Evolutionary conservation across 1,140 invertebrate species (phyloP).

Genomic region (Anagrus nilaparvatae): DNA sequence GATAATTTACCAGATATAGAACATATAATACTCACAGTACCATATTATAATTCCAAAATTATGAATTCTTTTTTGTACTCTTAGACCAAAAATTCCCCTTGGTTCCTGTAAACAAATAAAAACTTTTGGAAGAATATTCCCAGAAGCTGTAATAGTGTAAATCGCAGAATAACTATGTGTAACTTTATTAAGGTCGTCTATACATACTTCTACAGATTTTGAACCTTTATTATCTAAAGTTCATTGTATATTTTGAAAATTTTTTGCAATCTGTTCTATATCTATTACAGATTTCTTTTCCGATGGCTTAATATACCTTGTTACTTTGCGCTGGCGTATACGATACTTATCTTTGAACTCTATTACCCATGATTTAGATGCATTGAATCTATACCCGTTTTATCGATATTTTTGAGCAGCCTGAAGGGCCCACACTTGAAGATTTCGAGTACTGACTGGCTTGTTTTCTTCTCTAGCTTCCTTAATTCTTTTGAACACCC

Average conservation of each 20-base stretch:
- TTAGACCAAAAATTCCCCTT: neutral
- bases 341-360: slow-evolving; percentile 16
- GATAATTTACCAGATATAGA: slow-evolving; percentile 9
- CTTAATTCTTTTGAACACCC: slow-evolving; percentile 16
- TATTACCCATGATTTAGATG: slow-evolving; percentile 12
- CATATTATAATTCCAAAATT: neutral
- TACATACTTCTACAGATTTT: neutral
- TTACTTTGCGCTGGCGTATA: slow-evolving; percentile 20
- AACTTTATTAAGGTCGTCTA: slow-evolving; percentile 1
- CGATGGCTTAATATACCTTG: slow-evolving; percentile 17
- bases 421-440: slow-evolving; percentile 18
- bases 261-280: slow-evolving; percentile 10
- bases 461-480: slow-evolving; percentile 13
- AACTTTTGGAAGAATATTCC: neutral
- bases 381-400: slow-evolving; percentile 16
- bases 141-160: neutral
- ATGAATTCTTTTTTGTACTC: neutral
- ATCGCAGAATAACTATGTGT: neutral
- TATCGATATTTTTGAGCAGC: slow-evolving; percentile 14
- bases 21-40: neutral
- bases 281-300: slow-evolving; percentile 14
- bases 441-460: slow-evolving; percentile 18
- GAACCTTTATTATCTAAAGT: neutral
- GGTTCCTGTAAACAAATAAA: slow-evolving; percentile 8
- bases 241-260: slow-evolving; percentile 3